These are phyloP conservation scores for Parasteatoda tepidariorum DNA, from an alignment of 1,140 invertebrate genomes.

Conservation along the genomic window DNA sequence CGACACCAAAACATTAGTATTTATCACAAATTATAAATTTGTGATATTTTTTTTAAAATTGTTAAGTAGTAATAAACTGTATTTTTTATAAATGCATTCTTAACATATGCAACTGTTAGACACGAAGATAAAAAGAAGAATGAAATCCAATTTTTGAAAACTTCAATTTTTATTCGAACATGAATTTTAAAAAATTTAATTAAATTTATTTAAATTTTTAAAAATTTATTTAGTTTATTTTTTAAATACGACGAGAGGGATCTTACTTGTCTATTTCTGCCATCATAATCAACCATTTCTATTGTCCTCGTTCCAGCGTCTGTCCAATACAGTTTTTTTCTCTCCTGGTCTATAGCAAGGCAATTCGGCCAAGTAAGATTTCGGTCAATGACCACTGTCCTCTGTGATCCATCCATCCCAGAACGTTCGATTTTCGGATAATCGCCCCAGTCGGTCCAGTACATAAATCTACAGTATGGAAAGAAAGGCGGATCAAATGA, in stretches of 20 bases:
- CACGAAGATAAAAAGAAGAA: too few species aligned
- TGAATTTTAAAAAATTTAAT: background rate
- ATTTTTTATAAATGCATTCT: too few species aligned
- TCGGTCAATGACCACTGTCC: constrained; percentile 72
- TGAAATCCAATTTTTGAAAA: background rate
- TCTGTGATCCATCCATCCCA: constrained; percentile 73
- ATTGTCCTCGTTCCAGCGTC: constrained; percentile 80
- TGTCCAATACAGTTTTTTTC: constrained; percentile 73
- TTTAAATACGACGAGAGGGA: background rate
- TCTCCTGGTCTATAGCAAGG: constrained; percentile 77
- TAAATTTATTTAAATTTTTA: background rate
- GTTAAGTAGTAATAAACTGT: too few species aligned
- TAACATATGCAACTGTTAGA: too few species aligned
- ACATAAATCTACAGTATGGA: constrained; percentile 64
- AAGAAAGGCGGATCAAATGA: constrained; percentile 1
- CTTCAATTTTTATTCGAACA: background rate
- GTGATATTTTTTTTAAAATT: too few species aligned
- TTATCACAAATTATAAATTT: too few species aligned
- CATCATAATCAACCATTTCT: constrained; percentile 84
- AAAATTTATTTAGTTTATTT: background rate
- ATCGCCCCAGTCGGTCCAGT: constrained; percentile 73
- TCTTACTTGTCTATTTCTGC: constrained; percentile 75
- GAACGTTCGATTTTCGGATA: constrained; percentile 72
- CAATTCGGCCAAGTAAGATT: constrained; percentile 73
- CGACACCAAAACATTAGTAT: too few species aligned